Conservation (phyloP, 1,140 invertebrate species). For the Drosophila pachea region DNA sequence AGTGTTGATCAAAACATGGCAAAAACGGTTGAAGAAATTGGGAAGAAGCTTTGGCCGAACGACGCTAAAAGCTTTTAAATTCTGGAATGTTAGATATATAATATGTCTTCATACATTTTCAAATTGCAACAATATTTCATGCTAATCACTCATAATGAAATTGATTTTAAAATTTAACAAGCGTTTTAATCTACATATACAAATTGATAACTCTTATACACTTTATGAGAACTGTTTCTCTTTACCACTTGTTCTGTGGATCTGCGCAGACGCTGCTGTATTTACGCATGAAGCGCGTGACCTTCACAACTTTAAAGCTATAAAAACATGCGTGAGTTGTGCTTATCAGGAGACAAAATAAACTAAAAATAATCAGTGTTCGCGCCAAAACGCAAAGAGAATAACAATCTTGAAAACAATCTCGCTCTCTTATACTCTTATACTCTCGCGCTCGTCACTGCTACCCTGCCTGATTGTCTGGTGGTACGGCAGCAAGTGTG, state of each 20-base stretch:
- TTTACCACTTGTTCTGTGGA: slow-evolving; percentile 1
- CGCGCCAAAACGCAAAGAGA: slow-evolving; percentile 63
- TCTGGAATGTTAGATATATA: slow-evolving; percentile 8
- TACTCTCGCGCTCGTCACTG: slow-evolving; percentile 3
- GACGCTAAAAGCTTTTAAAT: slow-evolving; percentile 49
- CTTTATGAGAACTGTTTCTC: no score
- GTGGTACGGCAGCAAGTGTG: slow-evolving; percentile 9
- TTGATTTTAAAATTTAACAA: no score
- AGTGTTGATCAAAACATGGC: slow-evolving; percentile 61
- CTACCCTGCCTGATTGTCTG: slow-evolving; percentile 36
- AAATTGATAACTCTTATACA: not conserved
- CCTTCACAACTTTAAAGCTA: slow-evolving; percentile 70
- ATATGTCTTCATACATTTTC: no score
- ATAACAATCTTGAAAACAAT: slow-evolving; percentile 34
- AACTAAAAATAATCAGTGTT: slow-evolving; percentile 69
- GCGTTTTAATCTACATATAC: no score
- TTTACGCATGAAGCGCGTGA: slow-evolving; percentile 63
- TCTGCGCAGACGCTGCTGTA: slow-evolving; percentile 56
- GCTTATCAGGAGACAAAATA: slow-evolving; percentile 61
- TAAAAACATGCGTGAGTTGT: slow-evolving; percentile 42
- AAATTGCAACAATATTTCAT: no score
- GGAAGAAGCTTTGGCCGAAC: slow-evolving; percentile 1
- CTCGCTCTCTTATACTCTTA: not conserved
- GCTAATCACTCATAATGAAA: no score
- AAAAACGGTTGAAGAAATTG: slow-evolving; percentile 17